Evolutionary conservation across 1,140 invertebrate genomes (phyloP), one percentile per base, ranked within the genome.

Genomic region (Nylanderia fulva): DNA sequence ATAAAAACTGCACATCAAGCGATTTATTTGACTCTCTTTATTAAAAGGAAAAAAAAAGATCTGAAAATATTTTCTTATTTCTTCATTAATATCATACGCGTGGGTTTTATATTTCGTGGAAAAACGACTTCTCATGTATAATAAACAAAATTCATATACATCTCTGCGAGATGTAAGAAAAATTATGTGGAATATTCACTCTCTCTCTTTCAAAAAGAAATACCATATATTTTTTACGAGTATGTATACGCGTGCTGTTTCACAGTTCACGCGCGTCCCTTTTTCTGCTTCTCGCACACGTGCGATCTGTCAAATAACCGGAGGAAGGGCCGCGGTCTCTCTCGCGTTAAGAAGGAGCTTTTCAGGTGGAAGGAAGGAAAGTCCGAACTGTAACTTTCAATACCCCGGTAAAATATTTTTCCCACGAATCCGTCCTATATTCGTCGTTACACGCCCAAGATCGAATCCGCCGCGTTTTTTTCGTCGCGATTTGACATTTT

Each of bases 391-490:
- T 71, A 71, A 71, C 77, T 82, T 72, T 33, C 54, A 72, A 72
- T 48, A 48, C 39, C 33, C 3, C 27, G 52, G n/a, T 72, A 27
- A 82, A 82, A 82, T 58, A 82, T 72, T 48, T 45, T 66, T 36
- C 66, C 24, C 11, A n/a, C 36, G 52, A 36, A 6, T 56, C 33
- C 42, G 21, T 64, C 21, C 6, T 42, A 39, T 68, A 58, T 54
- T 39, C 18, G 76, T 7, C 11, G 13, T 29, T 29, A 15, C 33
- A 13, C 33, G 13, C 1, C 24, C 21, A 33, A 80, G 33, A 56
- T 80, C 48, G 48, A 82, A 82, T n/a, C 33, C 18, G 61, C 15
- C 29, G 8, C 48, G 42, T 71, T 33, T 36, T 33, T 36, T 13
- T 52, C 21, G 61, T 42, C 24, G 24, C 52, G 60, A 72, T 56